Evolutionary conservation across 2,113 vertebrate species (phyloP).

Genomic region (western clawed frog (Xenopus tropicalis)): DNA sequence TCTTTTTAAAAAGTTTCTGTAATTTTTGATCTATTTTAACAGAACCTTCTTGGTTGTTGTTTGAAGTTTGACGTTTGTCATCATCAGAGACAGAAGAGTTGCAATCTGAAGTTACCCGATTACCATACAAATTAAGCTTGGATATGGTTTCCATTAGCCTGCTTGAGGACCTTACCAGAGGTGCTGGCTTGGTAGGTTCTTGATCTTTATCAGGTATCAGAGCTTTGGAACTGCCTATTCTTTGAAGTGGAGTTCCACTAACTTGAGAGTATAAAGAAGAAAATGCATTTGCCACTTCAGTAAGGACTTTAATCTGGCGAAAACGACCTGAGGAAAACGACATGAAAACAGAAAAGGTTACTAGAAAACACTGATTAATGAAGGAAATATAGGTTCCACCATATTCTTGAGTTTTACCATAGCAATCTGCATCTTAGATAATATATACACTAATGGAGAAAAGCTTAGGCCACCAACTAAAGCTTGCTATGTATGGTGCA

Average conservation of each 20-base stretch:
- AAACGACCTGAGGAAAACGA: slow-evolving; percentile 79
- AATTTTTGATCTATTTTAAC: slow-evolving; percentile 57
- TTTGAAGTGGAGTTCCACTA: slow-evolving; percentile 83
- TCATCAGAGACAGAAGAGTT: slow-evolving; percentile 42
- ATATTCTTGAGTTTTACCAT: no score
- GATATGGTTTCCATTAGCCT: slow-evolving; percentile 84
- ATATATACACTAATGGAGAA: no score
- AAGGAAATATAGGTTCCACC: no score
- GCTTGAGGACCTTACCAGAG: slow-evolving; percentile 62
- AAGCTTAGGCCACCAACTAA: no score
- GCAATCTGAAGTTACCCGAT: slow-evolving; percentile 51
- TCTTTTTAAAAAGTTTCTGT: slow-evolving; percentile 72
- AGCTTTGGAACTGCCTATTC: slow-evolving; percentile 71
- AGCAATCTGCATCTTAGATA: no score
- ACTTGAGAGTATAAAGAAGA: slow-evolving; percentile 95
- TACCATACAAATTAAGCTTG: slow-evolving; percentile 70
- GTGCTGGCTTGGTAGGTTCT: slow-evolving; percentile 58
- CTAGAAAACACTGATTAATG: no score
- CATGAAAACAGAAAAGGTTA: neutral
- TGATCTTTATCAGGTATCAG: slow-evolving; percentile 60
- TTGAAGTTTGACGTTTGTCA: slow-evolving; percentile 54
- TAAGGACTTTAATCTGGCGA: slow-evolving; percentile 95
- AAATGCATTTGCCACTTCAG: slow-evolving; percentile 94
- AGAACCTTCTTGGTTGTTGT: slow-evolving; percentile 56
- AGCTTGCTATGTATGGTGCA: no score